Base-by-base conservation (phyloP, 92 coral and sea anemone species). In the Porites divaricata region DNA sequence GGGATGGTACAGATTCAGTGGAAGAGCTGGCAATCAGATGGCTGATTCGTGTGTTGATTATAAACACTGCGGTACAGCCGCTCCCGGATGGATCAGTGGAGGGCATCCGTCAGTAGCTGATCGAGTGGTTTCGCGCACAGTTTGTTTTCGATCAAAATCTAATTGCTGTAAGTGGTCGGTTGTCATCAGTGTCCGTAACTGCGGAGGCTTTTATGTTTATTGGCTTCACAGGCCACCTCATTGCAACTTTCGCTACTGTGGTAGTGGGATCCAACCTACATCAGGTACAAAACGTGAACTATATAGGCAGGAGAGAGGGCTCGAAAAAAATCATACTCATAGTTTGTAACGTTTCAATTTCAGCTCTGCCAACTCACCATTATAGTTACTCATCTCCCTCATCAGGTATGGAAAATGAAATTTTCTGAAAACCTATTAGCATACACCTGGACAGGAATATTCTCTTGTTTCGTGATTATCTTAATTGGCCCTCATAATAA, bases 31-130 rank as follows among this genome's bases (percentile, higher is more conserved):
- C 11, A 35, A 67, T 35, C 45, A 67, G 26, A 67, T 67, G 72
- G 48, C 72, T 23, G 72, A 67, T 9, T 13, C 72, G 6, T 67
- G 72, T 67, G 72, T 67, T 13, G 14, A 14, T 14, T 1, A 13
- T 22, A 67, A 11, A 24, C 72, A 35, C 48, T 67, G 72, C 48
- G 72, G 48, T 4, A 67, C 72, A 9, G 48, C 20, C 48, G 51
- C 72, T 10, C 45, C 72, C 11, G 72, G 72, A 45, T 67, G 72
- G 70, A 22, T 65, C 10, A 65, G 24, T 65, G 70, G 26, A 6
- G 70, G 70, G 21, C 70, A 65, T 25, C 72, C 72, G 6, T 45
- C 72, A 67, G 72, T 67, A 49, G 72, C 72, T 67, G 72, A 67
- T 6, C 13, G 48, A 49, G 72, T 49, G 24, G 72, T 35, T 35